Percentiles rank a stretch among this genome's conserved stretches.
phyloP scores from a whole-genome alignment of 2,797 vertebrate genomes.

The Sebastes alutus region DNA sequence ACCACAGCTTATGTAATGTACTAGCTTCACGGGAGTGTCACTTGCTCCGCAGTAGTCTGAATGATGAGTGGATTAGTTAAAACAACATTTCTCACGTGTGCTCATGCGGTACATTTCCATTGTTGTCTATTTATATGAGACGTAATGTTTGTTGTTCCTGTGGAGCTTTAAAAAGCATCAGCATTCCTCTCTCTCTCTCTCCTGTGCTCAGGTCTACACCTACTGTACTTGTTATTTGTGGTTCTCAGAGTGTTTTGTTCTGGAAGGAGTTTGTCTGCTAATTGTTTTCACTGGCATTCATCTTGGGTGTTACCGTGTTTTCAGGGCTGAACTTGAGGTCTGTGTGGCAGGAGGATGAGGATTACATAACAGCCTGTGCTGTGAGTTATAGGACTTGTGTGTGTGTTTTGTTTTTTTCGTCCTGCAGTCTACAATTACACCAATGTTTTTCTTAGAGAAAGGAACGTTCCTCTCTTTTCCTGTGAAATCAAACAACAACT shows the following conservation, averaged over 20 bases:
- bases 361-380: constrained; percentile 50
- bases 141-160: constrained; percentile 6
- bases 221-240: constrained; percentile 2
- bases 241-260: not conserved
- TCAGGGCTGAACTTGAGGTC: constrained; percentile 32
- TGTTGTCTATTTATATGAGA: not conserved
- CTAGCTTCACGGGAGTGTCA: not conserved
- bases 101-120: not conserved
- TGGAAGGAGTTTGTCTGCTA: constrained; percentile 9
- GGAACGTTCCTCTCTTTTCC: not conserved
- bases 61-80: not conserved
- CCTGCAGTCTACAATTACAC: constrained; percentile 10
- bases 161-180: constrained; percentile 20
- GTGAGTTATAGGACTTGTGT: not conserved
- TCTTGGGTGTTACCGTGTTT: constrained; percentile 47
- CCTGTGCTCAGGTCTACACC: constrained; percentile 27
- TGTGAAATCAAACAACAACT: not conserved
- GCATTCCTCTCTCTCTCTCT: constrained; percentile 21
- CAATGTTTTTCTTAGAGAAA: constrained; percentile 5
- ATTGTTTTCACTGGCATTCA: constrained; percentile 43
- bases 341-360: constrained; percentile 12
- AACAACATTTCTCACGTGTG: not conserved
- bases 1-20: not conserved
- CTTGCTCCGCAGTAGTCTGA: not conserved
- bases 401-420: not conserved